phyloP scores from a whole-genome alignment of 1,140 invertebrate genomes.

The Sitodiplosis mosellana region DNA sequence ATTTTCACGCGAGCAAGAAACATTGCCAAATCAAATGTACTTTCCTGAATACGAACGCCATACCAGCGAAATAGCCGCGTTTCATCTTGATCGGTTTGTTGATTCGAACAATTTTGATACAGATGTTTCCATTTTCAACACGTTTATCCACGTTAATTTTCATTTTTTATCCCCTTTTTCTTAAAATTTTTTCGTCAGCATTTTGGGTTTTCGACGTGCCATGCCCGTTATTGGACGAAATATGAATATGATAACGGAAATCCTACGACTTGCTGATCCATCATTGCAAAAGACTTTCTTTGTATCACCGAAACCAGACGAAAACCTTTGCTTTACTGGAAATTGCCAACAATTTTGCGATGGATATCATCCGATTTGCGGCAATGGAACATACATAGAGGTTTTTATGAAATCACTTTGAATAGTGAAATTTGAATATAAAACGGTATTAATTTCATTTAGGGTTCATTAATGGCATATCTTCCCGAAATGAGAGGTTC shows the following conservation, averaged over 20 bases:
- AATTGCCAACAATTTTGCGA: background rate
- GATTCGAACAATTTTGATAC: background rate
- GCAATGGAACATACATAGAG: background rate
- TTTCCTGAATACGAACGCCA: background rate
- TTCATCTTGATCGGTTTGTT: constrained; percentile 1
- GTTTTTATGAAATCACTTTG: background rate
- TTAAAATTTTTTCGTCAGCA: constrained; percentile 34
- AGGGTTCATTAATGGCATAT: background rate
- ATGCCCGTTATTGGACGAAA: constrained; percentile 76
- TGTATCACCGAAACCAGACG: constrained; percentile 40
- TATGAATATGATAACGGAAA: constrained; percentile 74
- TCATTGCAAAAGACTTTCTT: constrained; percentile 80
- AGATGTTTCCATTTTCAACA: background rate
- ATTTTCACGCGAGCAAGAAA: background rate
- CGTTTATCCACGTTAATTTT: no score
- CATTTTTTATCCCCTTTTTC: constrained; percentile 10
- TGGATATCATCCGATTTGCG: background rate
- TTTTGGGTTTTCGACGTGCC: constrained; percentile 63
- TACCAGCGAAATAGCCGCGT: constrained; percentile 1
- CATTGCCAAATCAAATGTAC: background rate
- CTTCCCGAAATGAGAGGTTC: no score
- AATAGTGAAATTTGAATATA: no score
- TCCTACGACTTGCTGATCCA: constrained; percentile 65
- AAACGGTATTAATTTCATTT: background rate
- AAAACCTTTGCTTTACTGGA: background rate